Percentiles rank a stretch among this genome's conserved stretches.
Evolutionary conservation across 1,140 invertebrate genomes (phyloP).

Genomic region (Drosophila ercepeae): DNA sequence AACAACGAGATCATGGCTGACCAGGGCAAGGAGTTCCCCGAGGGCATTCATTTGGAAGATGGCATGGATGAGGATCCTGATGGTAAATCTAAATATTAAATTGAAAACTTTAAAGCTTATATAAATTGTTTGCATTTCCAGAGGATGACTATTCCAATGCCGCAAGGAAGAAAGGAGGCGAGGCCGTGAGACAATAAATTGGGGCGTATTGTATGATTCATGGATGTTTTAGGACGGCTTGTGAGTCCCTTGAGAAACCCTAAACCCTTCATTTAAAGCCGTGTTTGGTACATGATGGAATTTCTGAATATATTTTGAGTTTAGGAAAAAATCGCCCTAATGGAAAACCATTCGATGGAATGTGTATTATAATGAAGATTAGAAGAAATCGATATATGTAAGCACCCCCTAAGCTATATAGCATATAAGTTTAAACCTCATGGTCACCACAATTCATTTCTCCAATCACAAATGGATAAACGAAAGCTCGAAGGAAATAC

Average conservation of each 20-base stretch:
- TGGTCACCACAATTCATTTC: slow-evolving; percentile 6
- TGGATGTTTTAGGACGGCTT: slow-evolving; percentile 19
- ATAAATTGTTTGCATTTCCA: slow-evolving; percentile 30
- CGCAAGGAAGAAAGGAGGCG: slow-evolving; percentile 64
- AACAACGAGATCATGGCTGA: slow-evolving; percentile 81
- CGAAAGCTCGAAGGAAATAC: background rate
- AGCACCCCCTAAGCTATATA: slow-evolving; percentile 26
- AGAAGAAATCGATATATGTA: slow-evolving; percentile 11
- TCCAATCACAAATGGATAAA: background rate
- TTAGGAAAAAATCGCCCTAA: too few relatives aligned
- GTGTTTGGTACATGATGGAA: too few relatives aligned
- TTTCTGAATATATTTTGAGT: background rate
- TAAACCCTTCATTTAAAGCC: slow-evolving; percentile 11
- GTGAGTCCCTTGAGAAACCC: slow-evolving; percentile 31
- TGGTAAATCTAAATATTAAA: slow-evolving; percentile 54
- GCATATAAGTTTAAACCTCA: slow-evolving; percentile 17
- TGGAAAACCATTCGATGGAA: slow-evolving; percentile 1
- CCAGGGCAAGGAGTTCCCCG: slow-evolving; percentile 82
- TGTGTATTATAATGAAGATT: slow-evolving; percentile 23
- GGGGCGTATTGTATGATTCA: background rate
- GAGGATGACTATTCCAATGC: slow-evolving; percentile 79
- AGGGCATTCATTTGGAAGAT: slow-evolving; percentile 75
- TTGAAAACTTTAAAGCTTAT: too few relatives aligned
- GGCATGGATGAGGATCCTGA: slow-evolving; percentile 80
- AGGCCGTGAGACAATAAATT: slow-evolving; percentile 73